These are phyloP conservation scores for Phycodurus eques DNA, from an alignment of 2,113 vertebrate genomes.

Conservation along the genomic window DNA sequence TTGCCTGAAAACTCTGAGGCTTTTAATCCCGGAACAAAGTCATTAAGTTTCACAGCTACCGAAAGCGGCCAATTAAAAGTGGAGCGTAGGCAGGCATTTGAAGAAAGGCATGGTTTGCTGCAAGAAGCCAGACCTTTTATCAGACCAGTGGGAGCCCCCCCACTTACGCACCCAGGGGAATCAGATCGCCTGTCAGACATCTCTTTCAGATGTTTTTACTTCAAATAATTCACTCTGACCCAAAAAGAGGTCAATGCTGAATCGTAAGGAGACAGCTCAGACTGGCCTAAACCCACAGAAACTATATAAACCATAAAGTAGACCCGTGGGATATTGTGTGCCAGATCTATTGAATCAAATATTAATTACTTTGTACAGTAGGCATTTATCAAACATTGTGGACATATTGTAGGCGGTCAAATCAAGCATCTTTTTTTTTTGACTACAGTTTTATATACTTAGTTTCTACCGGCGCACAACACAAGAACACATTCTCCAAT, in stretches of 20 bases:
- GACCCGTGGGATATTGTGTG: background rate
- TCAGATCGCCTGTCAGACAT: slow-evolving; percentile 50
- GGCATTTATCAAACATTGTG: slow-evolving; percentile 1
- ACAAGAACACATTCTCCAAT: slow-evolving; percentile 20
- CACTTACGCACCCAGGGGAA: slow-evolving; percentile 44
- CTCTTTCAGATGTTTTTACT: slow-evolving; percentile 49
- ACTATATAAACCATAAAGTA: background rate
- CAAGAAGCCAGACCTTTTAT: slow-evolving; percentile 61
- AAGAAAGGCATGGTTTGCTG: slow-evolving; percentile 62
- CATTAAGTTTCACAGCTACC: slow-evolving; percentile 69
- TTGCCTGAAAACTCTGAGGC: slow-evolving; percentile 62
- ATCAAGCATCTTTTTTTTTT: background rate
- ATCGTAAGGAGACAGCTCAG: slow-evolving; percentile 5
- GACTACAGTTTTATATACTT: background rate
- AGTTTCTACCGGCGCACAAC: background rate
- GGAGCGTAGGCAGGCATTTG: slow-evolving; percentile 49
- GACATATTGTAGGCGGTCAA: background rate
- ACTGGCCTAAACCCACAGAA: slow-evolving; percentile 4
- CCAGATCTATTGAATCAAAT: background rate
- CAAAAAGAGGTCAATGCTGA: slow-evolving; percentile 28
- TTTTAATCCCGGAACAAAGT: slow-evolving; percentile 73
- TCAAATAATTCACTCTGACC: slow-evolving; percentile 40
- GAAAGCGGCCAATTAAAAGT: slow-evolving; percentile 72
- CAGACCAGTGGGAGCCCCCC: slow-evolving; percentile 49
- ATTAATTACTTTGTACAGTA: background rate